phyloP scores from a whole-genome alignment of 2,797 vertebrate species.

The Propithecus perrieri region DNA sequence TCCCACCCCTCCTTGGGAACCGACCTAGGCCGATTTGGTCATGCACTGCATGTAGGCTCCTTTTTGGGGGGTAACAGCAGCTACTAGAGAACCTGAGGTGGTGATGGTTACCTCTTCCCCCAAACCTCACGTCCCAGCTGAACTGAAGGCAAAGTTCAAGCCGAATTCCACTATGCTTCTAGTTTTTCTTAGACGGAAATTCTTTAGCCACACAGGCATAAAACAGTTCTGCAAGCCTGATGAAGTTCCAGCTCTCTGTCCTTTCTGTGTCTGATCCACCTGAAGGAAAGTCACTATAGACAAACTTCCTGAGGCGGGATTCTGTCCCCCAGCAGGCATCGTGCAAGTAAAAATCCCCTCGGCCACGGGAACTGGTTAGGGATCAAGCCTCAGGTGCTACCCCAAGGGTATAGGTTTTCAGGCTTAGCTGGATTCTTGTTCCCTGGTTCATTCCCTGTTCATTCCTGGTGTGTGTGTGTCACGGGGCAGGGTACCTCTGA shows the following conservation, averaged over 20 bases:
- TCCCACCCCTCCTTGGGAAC: background rate
- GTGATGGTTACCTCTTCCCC: background rate
- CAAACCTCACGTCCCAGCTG: background rate
- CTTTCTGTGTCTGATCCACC: background rate
- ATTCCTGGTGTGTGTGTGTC: background rate
- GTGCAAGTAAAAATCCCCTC: background rate
- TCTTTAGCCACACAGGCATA: background rate
- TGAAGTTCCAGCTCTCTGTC: background rate
- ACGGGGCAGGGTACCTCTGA: background rate
- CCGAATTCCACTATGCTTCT: background rate
- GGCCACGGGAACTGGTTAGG: background rate
- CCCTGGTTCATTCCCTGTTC: background rate
- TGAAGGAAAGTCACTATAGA: background rate
- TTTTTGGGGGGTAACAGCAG: background rate
- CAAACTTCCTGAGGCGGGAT: background rate
- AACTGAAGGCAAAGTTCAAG: background rate
- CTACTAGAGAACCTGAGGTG: background rate
- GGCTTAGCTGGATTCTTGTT: background rate
- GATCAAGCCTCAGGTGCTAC: background rate
- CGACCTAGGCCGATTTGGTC: background rate
- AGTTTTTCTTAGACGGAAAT: background rate
- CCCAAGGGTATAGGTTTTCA: background rate
- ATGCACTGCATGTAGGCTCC: background rate
- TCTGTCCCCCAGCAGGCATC: accelerated
- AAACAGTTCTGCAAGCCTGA: background rate